A percentile compares a stretch with the other conserved stretches of the same genome.
phyloP scores from a whole-genome alignment of 2,888 invertebrate species.

The Chaetogeoica ovagalla region DNA sequence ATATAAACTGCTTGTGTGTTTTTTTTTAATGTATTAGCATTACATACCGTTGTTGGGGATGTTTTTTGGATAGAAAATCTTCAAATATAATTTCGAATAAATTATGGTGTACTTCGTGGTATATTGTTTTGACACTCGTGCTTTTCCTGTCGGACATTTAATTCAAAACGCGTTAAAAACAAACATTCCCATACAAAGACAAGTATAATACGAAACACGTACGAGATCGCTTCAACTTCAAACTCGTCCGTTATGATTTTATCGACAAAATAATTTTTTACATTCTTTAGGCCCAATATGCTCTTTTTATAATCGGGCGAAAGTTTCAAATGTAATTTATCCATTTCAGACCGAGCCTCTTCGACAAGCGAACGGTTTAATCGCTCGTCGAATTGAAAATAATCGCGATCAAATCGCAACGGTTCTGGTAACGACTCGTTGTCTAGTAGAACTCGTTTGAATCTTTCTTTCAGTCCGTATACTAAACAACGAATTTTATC shows the following conservation, averaged over 20 bases:
- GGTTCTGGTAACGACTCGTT: slow-evolving; percentile 63
- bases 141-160: background rate
- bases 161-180: too few relatives aligned
- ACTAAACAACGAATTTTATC: slow-evolving; percentile 65
- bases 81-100: slow-evolving; percentile 17
- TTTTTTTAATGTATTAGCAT: background rate
- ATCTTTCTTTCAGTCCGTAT: slow-evolving; percentile 65
- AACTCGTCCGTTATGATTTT: slow-evolving; percentile 65
- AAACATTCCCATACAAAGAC: background rate
- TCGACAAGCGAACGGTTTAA: slow-evolving; percentile 68
- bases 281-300: slow-evolving; percentile 66
- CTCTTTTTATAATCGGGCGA: slow-evolving; percentile 74
- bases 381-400: slow-evolving; percentile 70
- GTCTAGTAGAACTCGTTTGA: slow-evolving; percentile 63
- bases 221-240: slow-evolving; percentile 33
- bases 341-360: slow-evolving; percentile 66
- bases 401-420: slow-evolving; percentile 65
- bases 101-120: slow-evolving; percentile 21
- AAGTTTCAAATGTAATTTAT: slow-evolving; percentile 68
- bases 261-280: slow-evolving; percentile 70
- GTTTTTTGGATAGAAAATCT: slow-evolving; percentile 22
- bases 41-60: slow-evolving; percentile 10
- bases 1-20: background rate
- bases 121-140: slow-evolving; percentile 28
- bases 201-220: background rate